A percentile compares a stretch with the other conserved stretches of the same genome.
Conservation (phyloP, 2,797 vertebrate species). For the Morelia viridis region DNA sequence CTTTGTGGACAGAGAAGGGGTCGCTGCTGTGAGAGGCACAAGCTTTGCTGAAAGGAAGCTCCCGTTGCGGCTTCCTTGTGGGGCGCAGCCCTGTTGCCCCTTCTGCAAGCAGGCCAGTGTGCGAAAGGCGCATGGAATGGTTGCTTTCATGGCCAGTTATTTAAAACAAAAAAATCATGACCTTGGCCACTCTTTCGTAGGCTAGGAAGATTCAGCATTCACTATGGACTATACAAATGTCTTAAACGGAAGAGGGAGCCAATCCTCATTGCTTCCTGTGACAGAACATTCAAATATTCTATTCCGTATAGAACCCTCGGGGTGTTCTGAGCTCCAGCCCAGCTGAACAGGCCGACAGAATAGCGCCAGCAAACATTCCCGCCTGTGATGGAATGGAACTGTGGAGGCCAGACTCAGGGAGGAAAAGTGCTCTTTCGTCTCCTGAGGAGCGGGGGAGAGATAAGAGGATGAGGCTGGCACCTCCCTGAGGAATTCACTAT, state of each 20-base stretch:
- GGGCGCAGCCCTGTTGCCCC: too few relatives aligned
- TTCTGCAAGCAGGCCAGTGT: too few relatives aligned
- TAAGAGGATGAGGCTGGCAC: too few relatives aligned
- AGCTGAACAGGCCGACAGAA: not conserved
- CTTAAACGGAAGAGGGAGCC: not conserved
- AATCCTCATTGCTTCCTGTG: not conserved
- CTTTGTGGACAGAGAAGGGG: too few relatives aligned
- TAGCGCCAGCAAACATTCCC: not conserved
- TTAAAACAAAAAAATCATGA: not conserved
- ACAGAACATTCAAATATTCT: not conserved
- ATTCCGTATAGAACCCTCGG: not conserved
- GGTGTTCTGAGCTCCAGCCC: not conserved
- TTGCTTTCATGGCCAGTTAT: not conserved
- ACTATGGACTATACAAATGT: not conserved
- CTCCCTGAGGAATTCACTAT: too few relatives aligned
- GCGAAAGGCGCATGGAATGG: not conserved
- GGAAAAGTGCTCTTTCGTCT: too few relatives aligned
- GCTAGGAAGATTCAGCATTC: not conserved
- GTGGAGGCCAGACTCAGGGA: too few relatives aligned
- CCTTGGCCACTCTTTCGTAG: not conserved
- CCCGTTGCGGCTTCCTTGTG: too few relatives aligned
- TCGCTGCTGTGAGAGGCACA: too few relatives aligned
- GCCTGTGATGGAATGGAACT: too few relatives aligned
- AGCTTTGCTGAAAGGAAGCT: too few relatives aligned
- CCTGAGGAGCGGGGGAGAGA: too few relatives aligned